A percentile compares a stretch with the other conserved stretches of the same genome.
phyloP scores from a whole-genome alignment of 2,113 vertebrate genomes.

The Ursus arctos region DNA sequence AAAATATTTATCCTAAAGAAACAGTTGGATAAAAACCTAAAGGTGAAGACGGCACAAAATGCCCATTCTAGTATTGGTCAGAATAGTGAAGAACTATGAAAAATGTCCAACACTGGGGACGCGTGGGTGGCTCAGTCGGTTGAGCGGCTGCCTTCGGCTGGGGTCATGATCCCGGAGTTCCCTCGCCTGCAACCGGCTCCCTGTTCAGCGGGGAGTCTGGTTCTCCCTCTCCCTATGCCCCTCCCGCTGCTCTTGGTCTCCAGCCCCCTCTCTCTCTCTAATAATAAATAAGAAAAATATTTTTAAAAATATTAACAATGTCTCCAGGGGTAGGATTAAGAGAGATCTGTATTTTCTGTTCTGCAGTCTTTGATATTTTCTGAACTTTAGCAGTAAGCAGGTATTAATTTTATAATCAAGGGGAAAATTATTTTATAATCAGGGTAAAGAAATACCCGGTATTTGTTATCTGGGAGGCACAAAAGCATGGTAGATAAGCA shows the following conservation, averaged over 20 bases:
- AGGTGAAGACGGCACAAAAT: neutral
- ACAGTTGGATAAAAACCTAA: neutral
- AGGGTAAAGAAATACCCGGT: neutral
- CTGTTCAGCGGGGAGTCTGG: neutral
- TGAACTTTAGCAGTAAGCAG: neutral
- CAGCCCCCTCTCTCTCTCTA: neutral
- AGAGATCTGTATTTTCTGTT: conserved; percentile 26
- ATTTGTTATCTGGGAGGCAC: neutral
- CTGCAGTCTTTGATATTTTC: neutral
- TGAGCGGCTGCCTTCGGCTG: neutral
- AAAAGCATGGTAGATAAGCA: neutral
- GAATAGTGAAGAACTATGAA: neutral
- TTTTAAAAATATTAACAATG: neutral
- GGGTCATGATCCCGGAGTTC: neutral
- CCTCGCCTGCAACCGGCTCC: neutral
- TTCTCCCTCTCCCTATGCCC: neutral
- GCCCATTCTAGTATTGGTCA: neutral
- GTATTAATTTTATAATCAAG: neutral
- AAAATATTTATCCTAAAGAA: neutral
- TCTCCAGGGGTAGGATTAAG: neutral
- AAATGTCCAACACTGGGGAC: neutral
- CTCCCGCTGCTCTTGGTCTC: neutral
- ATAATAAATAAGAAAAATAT: neutral
- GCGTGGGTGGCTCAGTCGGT: neutral
- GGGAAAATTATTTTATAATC: neutral